A percentile compares a stretch with the other conserved stretches of the same genome.
Evolutionary conservation across 2,797 vertebrate genomes (phyloP).

Genomic region (Numenius phaeopus): DNA sequence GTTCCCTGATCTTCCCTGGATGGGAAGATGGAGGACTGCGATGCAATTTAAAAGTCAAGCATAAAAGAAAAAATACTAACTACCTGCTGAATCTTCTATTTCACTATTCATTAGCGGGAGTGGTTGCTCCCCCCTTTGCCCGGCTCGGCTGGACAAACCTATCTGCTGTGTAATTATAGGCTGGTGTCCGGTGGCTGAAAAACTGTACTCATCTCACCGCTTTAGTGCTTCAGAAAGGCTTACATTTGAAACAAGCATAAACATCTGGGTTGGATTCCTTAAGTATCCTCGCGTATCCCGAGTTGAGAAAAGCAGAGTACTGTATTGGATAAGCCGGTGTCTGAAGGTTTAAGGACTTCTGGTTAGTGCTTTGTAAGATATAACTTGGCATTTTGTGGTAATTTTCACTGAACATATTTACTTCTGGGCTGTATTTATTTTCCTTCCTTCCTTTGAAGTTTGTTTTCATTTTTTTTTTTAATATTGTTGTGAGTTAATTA

Average conservation of each 20-base stretch:
- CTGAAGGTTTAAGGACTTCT: constrained; percentile 55
- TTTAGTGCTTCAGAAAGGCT: constrained; percentile 45
- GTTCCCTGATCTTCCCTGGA: background rate
- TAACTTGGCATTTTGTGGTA: constrained; percentile 20
- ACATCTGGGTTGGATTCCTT: constrained; percentile 49
- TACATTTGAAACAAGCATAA: constrained; percentile 22
- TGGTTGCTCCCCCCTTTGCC: accelerated
- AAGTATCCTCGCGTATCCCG: constrained; percentile 18
- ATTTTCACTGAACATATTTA: background rate
- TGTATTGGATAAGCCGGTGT: constrained; percentile 31
- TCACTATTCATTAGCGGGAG: background rate
- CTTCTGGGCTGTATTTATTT: constrained; percentile 7
- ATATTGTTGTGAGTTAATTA: background rate
- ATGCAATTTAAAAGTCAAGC: background rate
- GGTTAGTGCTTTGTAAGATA: constrained; percentile 41
- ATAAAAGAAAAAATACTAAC: background rate
- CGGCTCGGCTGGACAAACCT: background rate
- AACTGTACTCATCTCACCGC: background rate
- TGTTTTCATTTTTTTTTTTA: background rate
- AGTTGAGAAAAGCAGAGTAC: background rate
- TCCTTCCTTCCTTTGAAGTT: background rate
- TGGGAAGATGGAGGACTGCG: background rate
- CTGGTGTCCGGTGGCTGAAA: background rate
- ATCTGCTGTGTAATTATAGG: constrained; percentile 11
- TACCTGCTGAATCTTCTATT: background rate